A percentile compares a stretch with the other conserved stretches of the same genome.
These are phyloP conservation scores for Morpho deidamia DNA, from an alignment of 2,888 invertebrate genomes.

Conservation along the genomic window DNA sequence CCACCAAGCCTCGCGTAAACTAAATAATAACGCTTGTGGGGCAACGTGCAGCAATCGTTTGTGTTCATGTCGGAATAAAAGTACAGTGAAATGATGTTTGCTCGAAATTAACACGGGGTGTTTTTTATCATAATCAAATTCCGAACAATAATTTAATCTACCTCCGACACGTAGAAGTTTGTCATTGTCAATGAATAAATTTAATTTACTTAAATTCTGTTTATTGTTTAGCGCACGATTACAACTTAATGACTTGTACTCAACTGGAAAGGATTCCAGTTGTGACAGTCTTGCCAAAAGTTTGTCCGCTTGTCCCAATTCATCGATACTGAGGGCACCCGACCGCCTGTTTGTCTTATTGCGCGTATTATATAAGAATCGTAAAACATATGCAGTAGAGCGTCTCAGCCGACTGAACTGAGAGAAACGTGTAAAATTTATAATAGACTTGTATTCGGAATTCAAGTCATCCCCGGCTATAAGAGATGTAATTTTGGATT, in stretches of 20 bases:
- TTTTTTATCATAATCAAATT: conserved; percentile 20
- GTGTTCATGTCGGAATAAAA: conserved; percentile 22
- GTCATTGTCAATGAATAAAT: conserved; percentile 1
- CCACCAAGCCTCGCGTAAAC: conserved; percentile 20
- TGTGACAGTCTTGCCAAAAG: neutral
- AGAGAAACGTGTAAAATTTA: conserved; percentile 15
- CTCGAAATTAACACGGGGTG: conserved; percentile 25
- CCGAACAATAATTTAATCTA: conserved; percentile 9
- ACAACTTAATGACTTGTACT: neutral
- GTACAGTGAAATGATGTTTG: conserved; percentile 23
- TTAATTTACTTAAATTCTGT: neutral
- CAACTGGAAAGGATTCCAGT: conserved; percentile 6
- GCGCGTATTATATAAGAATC: conserved; percentile 12
- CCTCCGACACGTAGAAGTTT: conserved; percentile 14
- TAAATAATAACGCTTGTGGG: conserved; percentile 18
- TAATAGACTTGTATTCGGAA: neutral
- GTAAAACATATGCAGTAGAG: conserved; percentile 10
- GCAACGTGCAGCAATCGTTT: conserved; percentile 18
- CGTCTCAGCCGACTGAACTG: conserved; percentile 11
- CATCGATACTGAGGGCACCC: conserved; percentile 11
- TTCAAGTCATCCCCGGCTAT: too few species aligned
- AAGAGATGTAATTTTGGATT: neutral
- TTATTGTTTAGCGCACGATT: neutral
- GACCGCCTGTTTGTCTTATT: neutral
- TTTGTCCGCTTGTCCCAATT: conserved; percentile 4